Percentiles rank a stretch among this genome's conserved stretches.
Conservation (phyloP, 2,113 vertebrate genomes). For the Cinclus mexicanus region DNA sequence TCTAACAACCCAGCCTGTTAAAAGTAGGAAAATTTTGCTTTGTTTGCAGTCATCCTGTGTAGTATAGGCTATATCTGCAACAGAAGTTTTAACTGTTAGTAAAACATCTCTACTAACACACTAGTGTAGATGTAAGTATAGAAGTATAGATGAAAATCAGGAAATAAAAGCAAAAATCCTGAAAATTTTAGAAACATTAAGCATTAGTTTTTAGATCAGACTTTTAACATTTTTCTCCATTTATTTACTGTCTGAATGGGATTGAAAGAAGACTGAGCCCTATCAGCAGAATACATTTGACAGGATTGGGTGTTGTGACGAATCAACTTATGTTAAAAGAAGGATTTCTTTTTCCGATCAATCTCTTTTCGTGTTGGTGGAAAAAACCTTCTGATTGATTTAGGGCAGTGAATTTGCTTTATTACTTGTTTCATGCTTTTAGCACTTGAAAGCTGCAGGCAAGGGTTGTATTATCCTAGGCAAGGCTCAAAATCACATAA, state of each 20-base stretch:
- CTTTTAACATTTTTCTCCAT: background rate
- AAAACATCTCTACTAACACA: background rate
- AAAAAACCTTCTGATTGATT: slow-evolving; percentile 9
- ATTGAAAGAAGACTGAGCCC: background rate
- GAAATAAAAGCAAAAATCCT: background rate
- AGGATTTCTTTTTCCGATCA: background rate
- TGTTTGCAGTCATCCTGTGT: background rate
- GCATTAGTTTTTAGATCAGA: background rate
- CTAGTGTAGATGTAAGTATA: background rate
- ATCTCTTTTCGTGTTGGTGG: background rate
- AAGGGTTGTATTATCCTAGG: background rate
- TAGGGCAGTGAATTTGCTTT: background rate
- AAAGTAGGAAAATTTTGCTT: background rate
- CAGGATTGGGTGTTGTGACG: background rate
- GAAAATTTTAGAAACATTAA: background rate
- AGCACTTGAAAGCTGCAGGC: background rate
- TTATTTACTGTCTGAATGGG: background rate
- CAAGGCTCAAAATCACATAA: background rate
- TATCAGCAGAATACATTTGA: background rate
- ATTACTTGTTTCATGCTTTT: background rate
- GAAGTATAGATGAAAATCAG: background rate
- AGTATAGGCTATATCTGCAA: background rate
- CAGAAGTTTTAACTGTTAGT: background rate
- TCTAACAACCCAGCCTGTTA: background rate
- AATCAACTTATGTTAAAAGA: background rate